Evolutionary conservation across 2,888 invertebrate genomes (phyloP).

Genomic region (Asteroscopus sphinx): DNA sequence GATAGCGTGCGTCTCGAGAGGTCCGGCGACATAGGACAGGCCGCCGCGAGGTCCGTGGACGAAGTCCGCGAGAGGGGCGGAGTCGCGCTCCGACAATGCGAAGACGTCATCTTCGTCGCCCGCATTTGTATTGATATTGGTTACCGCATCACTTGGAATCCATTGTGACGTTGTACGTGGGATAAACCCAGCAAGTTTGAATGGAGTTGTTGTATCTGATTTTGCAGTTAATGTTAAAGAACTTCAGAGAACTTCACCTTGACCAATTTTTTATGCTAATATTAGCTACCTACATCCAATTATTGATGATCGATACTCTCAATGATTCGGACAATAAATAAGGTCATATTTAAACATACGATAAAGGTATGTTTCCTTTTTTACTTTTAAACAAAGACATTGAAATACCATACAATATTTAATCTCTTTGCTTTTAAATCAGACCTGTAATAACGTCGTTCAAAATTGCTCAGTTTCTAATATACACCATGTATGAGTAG

Average conservation of each 20-base stretch:
- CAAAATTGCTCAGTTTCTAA: constrained; percentile 4
- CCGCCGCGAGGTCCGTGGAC: constrained; percentile 77
- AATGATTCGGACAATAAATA: neutral
- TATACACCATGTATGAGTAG: constrained; percentile 14
- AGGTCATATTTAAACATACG: no score
- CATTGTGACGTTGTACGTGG: constrained; percentile 8
- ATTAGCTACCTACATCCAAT: no score
- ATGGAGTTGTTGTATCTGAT: constrained; percentile 6
- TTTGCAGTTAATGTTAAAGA: constrained; percentile 12
- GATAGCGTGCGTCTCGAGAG: constrained; percentile 77
- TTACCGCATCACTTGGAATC: constrained; percentile 38
- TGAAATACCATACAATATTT: no score
- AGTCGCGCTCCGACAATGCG: constrained; percentile 86
- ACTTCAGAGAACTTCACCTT: no score
- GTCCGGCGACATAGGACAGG: constrained; percentile 79
- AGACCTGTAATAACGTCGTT: constrained; percentile 12
- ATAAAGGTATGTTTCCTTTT: no score
- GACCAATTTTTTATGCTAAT: constrained; percentile 1
- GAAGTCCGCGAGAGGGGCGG: constrained; percentile 86
- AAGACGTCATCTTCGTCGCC: constrained; percentile 88
- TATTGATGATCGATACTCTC: no score
- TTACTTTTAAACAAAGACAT: no score
- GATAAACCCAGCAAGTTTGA: constrained; percentile 8
- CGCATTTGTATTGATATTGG: constrained; percentile 73
- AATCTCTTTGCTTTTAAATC: neutral